These are phyloP conservation scores for Phenganax marumi DNA, from an alignment of 92 coral and sea anemone species.

Conservation along the genomic window DNA sequence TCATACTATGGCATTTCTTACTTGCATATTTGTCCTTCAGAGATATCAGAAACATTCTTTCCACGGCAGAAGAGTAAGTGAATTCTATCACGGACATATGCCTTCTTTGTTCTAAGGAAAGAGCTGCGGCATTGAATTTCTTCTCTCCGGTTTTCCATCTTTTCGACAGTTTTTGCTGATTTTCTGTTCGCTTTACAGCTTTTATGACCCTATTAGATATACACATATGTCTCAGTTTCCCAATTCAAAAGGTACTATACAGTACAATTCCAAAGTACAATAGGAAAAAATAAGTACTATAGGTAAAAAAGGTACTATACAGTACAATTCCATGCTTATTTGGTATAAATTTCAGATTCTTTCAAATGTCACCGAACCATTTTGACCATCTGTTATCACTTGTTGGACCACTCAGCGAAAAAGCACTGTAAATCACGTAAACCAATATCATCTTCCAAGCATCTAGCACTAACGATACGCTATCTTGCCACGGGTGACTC, in stretches of 20 bases:
- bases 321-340: conserved; percentile 3
- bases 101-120: neutral
- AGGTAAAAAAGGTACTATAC: too few species aligned
- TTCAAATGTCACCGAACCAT: conserved; percentile 26
- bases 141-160: conserved; percentile 8
- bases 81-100: neutral
- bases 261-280: too few species aligned
- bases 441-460: conserved; percentile 29
- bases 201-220: neutral
- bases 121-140: conserved; percentile 11
- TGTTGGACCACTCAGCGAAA: conserved; percentile 24
- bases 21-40: neutral
- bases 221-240: too few species aligned
- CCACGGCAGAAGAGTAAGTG: neutral
- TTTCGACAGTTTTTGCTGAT: neutral
- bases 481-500: conserved; percentile 21
- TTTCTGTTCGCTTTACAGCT: neutral
- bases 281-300: too few species aligned
- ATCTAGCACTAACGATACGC: conserved; percentile 18
- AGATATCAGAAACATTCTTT: neutral
- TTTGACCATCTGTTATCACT: conserved; percentile 34
- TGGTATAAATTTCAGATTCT: conserved; percentile 13
- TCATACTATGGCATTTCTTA: neutral
- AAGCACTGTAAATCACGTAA: conserved; percentile 36
- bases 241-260: too few species aligned